phyloP scores from a whole-genome alignment of 2,797 vertebrate genomes.

The Dermochelys coriacea region DNA sequence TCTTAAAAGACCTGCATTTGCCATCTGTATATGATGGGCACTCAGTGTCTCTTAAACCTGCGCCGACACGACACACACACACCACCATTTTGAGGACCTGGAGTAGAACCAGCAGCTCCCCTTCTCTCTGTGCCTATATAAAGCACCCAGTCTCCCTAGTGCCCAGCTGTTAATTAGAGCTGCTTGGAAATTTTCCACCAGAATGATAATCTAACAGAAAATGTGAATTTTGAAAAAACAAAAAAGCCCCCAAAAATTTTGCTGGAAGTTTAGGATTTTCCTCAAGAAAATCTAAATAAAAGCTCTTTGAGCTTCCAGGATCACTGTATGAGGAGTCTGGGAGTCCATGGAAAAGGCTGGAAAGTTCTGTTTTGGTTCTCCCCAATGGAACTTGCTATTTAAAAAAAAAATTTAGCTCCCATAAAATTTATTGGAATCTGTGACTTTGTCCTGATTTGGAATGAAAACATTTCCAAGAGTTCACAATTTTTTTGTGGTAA shows the following conservation, averaged over 20 bases:
- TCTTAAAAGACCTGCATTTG: neutral
- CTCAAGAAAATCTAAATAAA: neutral
- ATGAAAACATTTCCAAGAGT: neutral
- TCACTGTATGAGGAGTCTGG: neutral
- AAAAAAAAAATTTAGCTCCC: too few species aligned
- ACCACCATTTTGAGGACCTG: neutral
- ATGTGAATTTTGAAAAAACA: neutral
- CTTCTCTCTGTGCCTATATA: neutral
- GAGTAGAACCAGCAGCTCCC: neutral
- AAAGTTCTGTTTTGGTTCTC: neutral
- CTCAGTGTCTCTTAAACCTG: neutral
- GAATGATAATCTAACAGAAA: neutral
- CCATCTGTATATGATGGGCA: fast-evolving
- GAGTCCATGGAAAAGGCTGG: neutral
- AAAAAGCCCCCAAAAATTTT: neutral
- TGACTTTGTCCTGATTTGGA: neutral
- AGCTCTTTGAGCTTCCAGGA: neutral
- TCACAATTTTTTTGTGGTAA: neutral
- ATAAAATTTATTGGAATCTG: neutral
- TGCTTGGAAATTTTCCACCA: neutral
- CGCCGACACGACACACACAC: too few species aligned
- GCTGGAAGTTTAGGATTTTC: neutral
- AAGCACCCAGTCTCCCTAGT: neutral
- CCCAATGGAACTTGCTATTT: too few species aligned
- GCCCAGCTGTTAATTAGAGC: neutral